Conservation (phyloP, 2,888 invertebrate species). For the Melinaea marsaeus region DNA sequence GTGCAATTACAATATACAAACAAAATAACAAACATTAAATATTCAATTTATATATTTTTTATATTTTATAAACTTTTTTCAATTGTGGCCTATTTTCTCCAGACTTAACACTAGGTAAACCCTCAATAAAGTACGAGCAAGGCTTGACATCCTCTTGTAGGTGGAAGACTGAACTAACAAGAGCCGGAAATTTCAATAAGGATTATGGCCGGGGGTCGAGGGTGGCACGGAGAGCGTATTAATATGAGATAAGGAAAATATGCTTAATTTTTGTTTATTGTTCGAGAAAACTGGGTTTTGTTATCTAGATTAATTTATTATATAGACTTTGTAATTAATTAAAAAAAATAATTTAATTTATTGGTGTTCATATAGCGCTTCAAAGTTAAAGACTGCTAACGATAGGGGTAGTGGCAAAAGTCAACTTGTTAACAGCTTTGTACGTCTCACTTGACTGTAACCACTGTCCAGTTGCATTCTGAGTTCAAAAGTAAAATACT, state of each 20-base stretch:
- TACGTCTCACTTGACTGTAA: too few species aligned
- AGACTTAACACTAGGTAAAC: not conserved
- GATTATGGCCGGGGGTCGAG: constrained; percentile 20
- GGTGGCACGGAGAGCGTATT: constrained; percentile 12
- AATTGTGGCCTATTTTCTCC: not conserved
- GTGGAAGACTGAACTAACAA: constrained; percentile 14
- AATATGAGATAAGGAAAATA: constrained; percentile 11
- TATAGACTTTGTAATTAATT: not conserved
- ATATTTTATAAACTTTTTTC: not conserved
- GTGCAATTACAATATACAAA: too few species aligned
- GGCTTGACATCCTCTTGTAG: constrained; percentile 15
- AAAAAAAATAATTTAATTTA: too few species aligned
- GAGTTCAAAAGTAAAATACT: too few species aligned
- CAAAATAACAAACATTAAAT: too few species aligned
- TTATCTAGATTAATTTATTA: not conserved
- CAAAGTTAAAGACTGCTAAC: too few species aligned
- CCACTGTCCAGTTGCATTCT: too few species aligned
- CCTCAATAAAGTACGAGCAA: constrained; percentile 1
- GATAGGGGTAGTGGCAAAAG: too few species aligned
- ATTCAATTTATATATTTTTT: not conserved
- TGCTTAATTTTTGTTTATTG: constrained; percentile 1
- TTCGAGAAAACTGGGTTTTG: not conserved
- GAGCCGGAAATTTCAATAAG: constrained; percentile 22
- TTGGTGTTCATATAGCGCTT: too few species aligned
- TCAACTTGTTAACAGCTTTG: too few species aligned